Percentiles rank a stretch among this genome's conserved stretches.
Evolutionary conservation across 2,888 invertebrate genomes (phyloP).

Genomic region (Spatulosminthurus flaviceps): DNA sequence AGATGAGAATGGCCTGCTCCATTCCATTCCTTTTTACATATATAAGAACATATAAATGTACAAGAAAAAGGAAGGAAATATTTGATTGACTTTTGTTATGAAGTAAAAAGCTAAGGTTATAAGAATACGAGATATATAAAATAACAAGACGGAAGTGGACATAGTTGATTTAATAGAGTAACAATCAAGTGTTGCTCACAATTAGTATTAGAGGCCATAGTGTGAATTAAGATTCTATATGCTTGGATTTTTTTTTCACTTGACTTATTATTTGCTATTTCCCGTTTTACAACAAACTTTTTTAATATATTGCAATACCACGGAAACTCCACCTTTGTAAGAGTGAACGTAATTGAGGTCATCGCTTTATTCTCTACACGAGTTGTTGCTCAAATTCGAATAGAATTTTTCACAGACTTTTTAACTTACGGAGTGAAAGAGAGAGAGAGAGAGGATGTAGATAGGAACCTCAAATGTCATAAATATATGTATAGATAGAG

Average conservation of each 20-base stretch:
- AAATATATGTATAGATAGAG: too few species aligned
- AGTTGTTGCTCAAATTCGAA: not conserved
- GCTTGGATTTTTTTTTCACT: not conserved
- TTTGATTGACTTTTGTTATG: not conserved
- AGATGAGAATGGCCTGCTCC: not conserved
- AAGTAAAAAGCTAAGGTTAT: too few species aligned
- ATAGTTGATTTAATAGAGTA: not conserved
- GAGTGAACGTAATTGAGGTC: conserved; percentile 1
- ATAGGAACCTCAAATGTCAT: not conserved
- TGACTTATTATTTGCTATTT: not conserved
- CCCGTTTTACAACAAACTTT: not conserved
- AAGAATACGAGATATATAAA: not conserved
- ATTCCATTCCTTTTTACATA: too few species aligned
- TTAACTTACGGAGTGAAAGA: not conserved
- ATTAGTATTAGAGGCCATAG: conserved; percentile 13
- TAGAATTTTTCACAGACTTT: not conserved
- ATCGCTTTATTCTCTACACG: not conserved
- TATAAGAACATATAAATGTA: not conserved
- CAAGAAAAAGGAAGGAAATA: not conserved
- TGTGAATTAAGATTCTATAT: not conserved
- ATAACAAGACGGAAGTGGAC: not conserved
- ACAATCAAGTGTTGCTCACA: not conserved
- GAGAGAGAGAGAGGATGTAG: not conserved
- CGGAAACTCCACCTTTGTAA: conserved; percentile 11
- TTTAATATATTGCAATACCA: too few species aligned